Evolutionary conservation across 2,888 invertebrate species (phyloP).

Genomic region (Epistrophella euchroma): DNA sequence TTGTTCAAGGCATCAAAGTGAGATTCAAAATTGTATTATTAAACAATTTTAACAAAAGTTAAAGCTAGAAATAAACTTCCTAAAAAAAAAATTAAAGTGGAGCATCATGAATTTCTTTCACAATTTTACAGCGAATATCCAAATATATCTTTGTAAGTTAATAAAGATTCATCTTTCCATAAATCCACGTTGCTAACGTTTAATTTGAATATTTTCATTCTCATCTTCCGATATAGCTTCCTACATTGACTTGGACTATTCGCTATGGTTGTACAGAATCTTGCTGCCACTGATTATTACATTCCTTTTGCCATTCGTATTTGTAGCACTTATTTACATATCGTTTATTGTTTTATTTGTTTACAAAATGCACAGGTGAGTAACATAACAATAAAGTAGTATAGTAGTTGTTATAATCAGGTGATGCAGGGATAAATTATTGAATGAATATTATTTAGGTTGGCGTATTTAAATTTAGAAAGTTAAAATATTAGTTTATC

Average conservation of each 20-base stretch:
- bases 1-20: constrained; percentile 55
- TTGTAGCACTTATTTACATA: constrained; percentile 91
- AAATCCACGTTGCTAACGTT: not conserved
- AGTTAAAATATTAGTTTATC: not conserved
- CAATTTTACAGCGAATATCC: constrained; percentile 78
- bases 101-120: constrained; percentile 80
- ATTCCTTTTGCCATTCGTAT: constrained; percentile 92
- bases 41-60: not conserved
- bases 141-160: constrained; percentile 80
- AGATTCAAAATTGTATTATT: constrained; percentile 55
- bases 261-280: constrained; percentile 93
- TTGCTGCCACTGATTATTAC: constrained; percentile 92
- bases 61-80: not conserved
- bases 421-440: constrained; percentile 5
- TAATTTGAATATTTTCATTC: not conserved
- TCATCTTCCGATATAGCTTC: constrained; percentile 85
- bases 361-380: constrained; percentile 92
- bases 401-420: not conserved
- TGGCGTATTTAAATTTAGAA: not conserved
- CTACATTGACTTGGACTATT: constrained; percentile 93
- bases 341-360: constrained; percentile 93
- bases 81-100: not conserved
- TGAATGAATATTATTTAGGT: not conserved
- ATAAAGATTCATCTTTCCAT: constrained; percentile 10
- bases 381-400: constrained; percentile 4